A percentile compares a stretch with the other conserved stretches of the same genome.
phyloP scores from a whole-genome alignment of 2,888 invertebrate genomes.

The Ariolimax columbianus region DNA sequence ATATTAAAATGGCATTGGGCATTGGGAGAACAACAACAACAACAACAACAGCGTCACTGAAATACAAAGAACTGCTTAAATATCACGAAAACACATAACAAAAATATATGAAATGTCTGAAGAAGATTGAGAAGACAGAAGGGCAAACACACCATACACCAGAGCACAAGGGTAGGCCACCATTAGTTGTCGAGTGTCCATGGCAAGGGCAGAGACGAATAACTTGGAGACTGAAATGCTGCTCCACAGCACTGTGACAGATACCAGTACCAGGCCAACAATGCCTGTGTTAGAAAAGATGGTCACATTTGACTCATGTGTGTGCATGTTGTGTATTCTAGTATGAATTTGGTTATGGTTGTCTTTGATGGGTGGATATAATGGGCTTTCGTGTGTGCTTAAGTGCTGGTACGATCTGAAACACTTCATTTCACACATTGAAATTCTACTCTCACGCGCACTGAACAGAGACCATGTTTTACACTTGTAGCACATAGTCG shows the following conservation, averaged over 20 bases:
- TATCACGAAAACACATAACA: neutral
- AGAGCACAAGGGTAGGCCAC: conserved; percentile 93
- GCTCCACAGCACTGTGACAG: conserved; percentile 85
- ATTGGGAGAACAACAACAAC: too few species aligned
- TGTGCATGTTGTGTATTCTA: too few species aligned
- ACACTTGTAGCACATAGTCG: too few species aligned
- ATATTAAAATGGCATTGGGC: too few species aligned
- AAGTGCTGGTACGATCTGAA: neutral
- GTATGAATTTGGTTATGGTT: too few species aligned
- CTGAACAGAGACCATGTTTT: too few species aligned
- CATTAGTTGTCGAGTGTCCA: conserved; percentile 87
- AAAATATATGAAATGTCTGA: neutral
- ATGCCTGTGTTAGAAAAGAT: conserved; percentile 71
- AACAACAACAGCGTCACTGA: too few species aligned
- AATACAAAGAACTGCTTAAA: neutral
- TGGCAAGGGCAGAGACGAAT: conserved; percentile 92
- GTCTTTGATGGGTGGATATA: neutral
- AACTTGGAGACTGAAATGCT: conserved; percentile 93
- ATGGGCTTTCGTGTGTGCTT: neutral
- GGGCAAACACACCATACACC: conserved; percentile 94
- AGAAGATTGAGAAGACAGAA: conserved; percentile 87
- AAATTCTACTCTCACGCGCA: too few species aligned
- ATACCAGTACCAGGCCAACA: conserved; percentile 74
- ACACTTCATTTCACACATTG: too few species aligned
- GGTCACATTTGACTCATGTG: too few species aligned